Evolutionary conservation across 2,113 vertebrate genomes (phyloP), one percentile per base, ranked within the genome.

Genomic region (Damaliscus lunatus): DNA sequence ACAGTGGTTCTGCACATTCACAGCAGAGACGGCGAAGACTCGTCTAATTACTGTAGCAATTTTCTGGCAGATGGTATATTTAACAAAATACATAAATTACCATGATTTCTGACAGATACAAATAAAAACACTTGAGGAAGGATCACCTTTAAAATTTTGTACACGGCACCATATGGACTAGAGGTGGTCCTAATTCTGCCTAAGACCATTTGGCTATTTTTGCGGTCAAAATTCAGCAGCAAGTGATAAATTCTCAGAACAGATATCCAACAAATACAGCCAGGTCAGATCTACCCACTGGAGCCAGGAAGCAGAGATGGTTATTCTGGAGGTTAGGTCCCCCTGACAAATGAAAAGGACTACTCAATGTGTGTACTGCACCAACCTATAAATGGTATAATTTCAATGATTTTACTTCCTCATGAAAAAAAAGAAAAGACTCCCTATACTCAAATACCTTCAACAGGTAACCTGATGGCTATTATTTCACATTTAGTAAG

Each of bases 61-160:
- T 74, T 96, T 80, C 88, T 96, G 84, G 40, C 48, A 94, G 48
- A 85, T 77, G 82, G 64, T 11, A 95, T 95, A 27, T 36, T 95
- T 74, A 92, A 80, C 5, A n/a, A 97, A 96, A 90, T 60, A 85
- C 46, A 19, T 43, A 88, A 94, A 95, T 64, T 36, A 59, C n/a
- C 64, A 92, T 15, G n/a, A 80, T 85, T 94, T 77, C 74, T 94
- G 87, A 94, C 50, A 86, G 40, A 90, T 46, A 88, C 88, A 97
- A 92, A 77, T 83, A 87, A 91, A 92, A 93, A 87, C 46, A 36
- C 53, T 33, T 48, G n/a, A 90, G 33, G 23, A 89, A 90, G 9
- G 40, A 57, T 21, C 19, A 52, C 25, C 16, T 52, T 81, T 46
- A 78, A 33, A 74, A 83, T 40, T 59, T 7, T 92, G 53, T 33